Evolutionary conservation across 2,113 vertebrate species (phyloP).

Genomic region (Pterophyllum scalare): DNA sequence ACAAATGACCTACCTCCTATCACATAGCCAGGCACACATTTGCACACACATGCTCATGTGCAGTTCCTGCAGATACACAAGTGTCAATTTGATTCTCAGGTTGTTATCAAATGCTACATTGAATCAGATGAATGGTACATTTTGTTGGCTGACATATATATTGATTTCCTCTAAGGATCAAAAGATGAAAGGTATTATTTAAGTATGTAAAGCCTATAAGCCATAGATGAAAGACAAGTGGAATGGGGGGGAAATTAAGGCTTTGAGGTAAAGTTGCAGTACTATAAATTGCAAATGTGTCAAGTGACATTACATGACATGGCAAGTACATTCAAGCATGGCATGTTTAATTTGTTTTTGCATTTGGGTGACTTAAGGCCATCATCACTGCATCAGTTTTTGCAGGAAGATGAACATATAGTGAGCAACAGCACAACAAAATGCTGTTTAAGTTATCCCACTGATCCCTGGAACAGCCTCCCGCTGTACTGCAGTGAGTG

Average conservation of each 20-base stretch:
- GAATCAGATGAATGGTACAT: slow-evolving; percentile 21
- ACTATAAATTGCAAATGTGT: slow-evolving; percentile 1
- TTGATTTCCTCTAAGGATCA: slow-evolving; percentile 40
- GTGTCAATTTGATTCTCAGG: neutral
- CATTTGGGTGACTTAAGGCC: neutral
- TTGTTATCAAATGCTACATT: slow-evolving; percentile 10
- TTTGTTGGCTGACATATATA: slow-evolving; percentile 30
- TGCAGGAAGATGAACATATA: slow-evolving; percentile 6
- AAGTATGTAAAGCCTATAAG: slow-evolving; percentile 4
- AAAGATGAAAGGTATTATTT: slow-evolving; percentile 33
- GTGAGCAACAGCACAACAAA: neutral
- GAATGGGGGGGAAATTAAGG: neutral
- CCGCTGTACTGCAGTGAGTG: slow-evolving; percentile 1
- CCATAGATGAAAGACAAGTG: slow-evolving; percentile 11
- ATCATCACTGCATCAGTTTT: neutral
- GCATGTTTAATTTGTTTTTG: neutral
- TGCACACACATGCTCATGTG: neutral
- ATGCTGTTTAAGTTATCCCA: neutral
- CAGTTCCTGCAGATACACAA: neutral
- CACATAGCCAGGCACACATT: slow-evolving; percentile 4
- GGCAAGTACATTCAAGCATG: neutral
- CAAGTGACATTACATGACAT: slow-evolving; percentile 10
- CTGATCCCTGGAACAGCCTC: slow-evolving; percentile 10
- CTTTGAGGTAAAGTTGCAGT: neutral
- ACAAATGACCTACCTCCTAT: slow-evolving; percentile 29